These are phyloP conservation scores for Sycophila texana DNA, from an alignment of 2,888 invertebrate genomes.

Conservation along the genomic window DNA sequence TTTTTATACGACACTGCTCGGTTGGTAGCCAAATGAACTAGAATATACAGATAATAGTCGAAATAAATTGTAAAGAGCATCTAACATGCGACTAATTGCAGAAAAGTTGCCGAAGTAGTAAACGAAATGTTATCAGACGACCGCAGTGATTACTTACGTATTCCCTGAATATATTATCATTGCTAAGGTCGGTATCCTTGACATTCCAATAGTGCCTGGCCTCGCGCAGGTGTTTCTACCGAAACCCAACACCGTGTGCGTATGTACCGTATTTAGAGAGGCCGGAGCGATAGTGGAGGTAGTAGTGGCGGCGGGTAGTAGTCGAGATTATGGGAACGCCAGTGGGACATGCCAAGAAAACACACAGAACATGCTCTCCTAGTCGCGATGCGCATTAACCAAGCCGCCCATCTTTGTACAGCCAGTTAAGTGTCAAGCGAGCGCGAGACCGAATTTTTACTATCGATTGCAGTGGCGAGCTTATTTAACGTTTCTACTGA, in stretches of 20 bases:
- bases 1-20: conserved; percentile 5
- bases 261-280: conserved; percentile 67
- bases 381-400: conserved; percentile 71
- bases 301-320: conserved; percentile 60
- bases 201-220: conserved; percentile 79
- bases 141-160: conserved; percentile 69
- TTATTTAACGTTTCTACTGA: too few relatives aligned
- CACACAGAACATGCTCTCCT: conserved; percentile 75
- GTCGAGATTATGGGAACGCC: conserved; percentile 64
- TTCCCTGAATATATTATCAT: conserved; percentile 70
- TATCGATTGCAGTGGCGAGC: too few relatives aligned
- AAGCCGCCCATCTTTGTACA: conserved; percentile 64
- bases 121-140: conserved; percentile 20
- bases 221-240: conserved; percentile 81
- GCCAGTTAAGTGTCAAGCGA: too few relatives aligned
- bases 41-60: neutral
- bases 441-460: too few relatives aligned
- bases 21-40: neutral
- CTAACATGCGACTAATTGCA: neutral
- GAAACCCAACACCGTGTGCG: conserved; percentile 64
- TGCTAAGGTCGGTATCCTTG: conserved; percentile 72
- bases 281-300: conserved; percentile 63
- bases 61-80: neutral
- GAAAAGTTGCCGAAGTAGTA: conserved; percentile 24
- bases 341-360: conserved; percentile 73